Base-by-base conservation (phyloP, 37 sponge, comb jelly and placozoan genomes). In the Cliona cf. orientalis region DNA sequence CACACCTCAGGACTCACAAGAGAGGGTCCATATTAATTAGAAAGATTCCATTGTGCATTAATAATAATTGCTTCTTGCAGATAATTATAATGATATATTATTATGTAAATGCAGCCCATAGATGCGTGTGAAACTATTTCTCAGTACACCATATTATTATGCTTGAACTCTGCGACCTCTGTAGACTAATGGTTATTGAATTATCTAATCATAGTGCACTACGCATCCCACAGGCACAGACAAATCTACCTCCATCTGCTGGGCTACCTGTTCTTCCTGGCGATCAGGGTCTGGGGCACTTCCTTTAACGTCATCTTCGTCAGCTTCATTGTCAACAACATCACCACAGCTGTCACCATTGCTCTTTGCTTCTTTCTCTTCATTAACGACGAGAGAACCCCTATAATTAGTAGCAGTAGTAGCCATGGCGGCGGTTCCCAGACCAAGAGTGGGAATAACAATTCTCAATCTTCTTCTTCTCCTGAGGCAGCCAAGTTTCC, bases 181-280 rank as follows among this genome's bases (percentile, higher is more conserved):
- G 26, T 61, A 21, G 6, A 61, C 5, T 7, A 61, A 22, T 12
- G 26, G 26, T 61, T 61, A n/a, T 28, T n/a, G 12, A 61, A 6
- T 12, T 61, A 61, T 62, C 22, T 38, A 25, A 37, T 46, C 38
- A 11, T 37, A 29, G 59, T 80, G 42, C 22, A 12, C 34, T 22
- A 29, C 11, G 46, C 2, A 40, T n/a, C 53, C 29, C 41, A 3
- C 82, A 87, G 79, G 38, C 80, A 83, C 43, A 73, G 82, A 3
- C 71, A 60, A 36, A 79, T 86, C 36, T 80, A 84, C 74, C 35
- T 59, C 11, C 87, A 84, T 74, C 40, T 86, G 62, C 82, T 74
- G 1, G 90, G 85, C 26, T 71, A 69, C 58, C 56, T 89, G 9
- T 66, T 89, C 65, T 60, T 78, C 46, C 62, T 89, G 42, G 84